Percentiles rank a stretch among this genome's conserved stretches.
Evolutionary conservation across 2,113 vertebrate species (phyloP).

Genomic region (Clarias macrocephalus): DNA sequence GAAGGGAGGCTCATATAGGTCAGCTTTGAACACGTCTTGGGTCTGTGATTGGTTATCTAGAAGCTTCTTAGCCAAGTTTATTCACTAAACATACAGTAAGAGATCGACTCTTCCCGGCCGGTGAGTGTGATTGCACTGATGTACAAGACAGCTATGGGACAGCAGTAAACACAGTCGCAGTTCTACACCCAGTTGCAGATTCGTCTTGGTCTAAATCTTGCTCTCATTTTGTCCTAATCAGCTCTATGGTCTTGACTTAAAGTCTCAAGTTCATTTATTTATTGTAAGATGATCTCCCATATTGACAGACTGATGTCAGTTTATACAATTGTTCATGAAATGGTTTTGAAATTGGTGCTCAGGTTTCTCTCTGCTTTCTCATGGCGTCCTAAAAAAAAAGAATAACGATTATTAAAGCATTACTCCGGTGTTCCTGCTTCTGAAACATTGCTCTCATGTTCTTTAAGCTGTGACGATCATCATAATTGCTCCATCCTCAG

Average conservation of each 20-base stretch:
- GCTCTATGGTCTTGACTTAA: background rate
- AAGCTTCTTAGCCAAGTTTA: background rate
- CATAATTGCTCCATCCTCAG: conserved; percentile 50
- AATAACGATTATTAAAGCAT: too few species aligned
- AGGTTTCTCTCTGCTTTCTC: background rate
- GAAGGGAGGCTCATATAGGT: background rate
- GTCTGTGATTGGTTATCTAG: background rate
- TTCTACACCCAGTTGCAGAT: background rate
- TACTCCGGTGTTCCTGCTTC: background rate
- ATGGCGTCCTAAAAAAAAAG: background rate
- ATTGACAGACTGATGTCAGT: background rate
- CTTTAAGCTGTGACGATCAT: background rate
- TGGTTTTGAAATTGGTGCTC: background rate
- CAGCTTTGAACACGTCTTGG: background rate
- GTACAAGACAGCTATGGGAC: background rate
- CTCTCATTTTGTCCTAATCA: background rate
- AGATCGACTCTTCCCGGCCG: too few species aligned
- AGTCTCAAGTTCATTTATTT: background rate
- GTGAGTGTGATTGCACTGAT: background rate
- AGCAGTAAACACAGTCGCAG: background rate
- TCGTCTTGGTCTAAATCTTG: background rate
- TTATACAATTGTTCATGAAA: background rate
- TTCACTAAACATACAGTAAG: background rate
- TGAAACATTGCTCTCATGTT: background rate
- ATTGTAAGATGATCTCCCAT: background rate